phyloP scores from a whole-genome alignment of 1,140 invertebrate species.

The Trypoxylus dichotomus region DNA sequence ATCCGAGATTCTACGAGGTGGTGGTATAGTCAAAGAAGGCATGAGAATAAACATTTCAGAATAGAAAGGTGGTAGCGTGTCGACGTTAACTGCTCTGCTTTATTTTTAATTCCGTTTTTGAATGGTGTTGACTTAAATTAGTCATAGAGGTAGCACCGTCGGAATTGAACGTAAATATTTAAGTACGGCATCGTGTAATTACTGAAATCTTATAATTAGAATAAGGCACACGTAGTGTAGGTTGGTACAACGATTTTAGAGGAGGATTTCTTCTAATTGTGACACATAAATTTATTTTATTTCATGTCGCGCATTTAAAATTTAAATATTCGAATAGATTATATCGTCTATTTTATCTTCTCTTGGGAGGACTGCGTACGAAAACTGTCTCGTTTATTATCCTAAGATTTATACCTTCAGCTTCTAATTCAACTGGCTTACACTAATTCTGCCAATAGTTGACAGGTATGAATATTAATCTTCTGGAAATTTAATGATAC shows the following conservation, averaged over 20 bases:
- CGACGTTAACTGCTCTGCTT: background rate
- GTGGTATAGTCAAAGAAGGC: background rate
- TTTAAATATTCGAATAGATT: background rate
- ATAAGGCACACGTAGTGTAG: background rate
- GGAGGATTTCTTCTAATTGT: background rate
- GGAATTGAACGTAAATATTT: background rate
- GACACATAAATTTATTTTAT: background rate
- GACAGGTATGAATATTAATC: too few relatives aligned
- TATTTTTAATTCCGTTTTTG: background rate
- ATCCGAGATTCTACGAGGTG: slow-evolving; percentile 12
- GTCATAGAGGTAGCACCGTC: background rate
- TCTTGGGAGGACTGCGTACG: background rate
- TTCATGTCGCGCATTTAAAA: background rate
- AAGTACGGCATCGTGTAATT: background rate
- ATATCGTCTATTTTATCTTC: background rate
- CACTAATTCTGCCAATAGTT: too few relatives aligned
- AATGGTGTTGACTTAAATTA: background rate
- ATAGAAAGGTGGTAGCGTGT: background rate
- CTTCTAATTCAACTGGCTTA: too few relatives aligned
- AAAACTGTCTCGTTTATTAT: background rate
- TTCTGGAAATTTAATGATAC: too few relatives aligned
- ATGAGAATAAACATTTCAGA: background rate
- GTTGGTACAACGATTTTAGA: background rate
- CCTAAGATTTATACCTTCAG: background rate
- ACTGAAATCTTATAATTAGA: background rate